Base-by-base conservation (phyloP, 1,140 invertebrate genomes). In the Chironomus tepperi region DNA sequence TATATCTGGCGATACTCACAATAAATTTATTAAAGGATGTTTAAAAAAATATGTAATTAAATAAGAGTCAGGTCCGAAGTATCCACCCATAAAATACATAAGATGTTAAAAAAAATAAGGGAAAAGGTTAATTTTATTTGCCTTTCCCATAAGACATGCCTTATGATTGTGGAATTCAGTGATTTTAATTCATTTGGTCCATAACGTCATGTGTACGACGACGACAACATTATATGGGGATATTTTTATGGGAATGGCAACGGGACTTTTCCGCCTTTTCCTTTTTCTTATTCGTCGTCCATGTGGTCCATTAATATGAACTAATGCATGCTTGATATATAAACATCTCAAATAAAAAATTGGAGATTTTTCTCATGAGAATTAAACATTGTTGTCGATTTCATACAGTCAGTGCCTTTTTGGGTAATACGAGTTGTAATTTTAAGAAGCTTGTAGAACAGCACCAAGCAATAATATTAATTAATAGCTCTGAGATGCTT, bases 111-210 rank as follows among this genome's bases (percentile, higher is more conserved):
- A 57, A 57, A 57, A 9, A 47, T 2, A 47, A 12, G 12, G 47
- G 15, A 57, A 57, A 57, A 57, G 47, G 47, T 57, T 57, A 57
- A 57, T 57, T 57, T 57, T 57, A 57, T 57, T 57, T 57, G 47
- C n/a, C 47, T 57, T 57, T 57, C 12, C 5, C 47, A 57, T n/a
- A 57, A 57, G 24, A 15, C n/a, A 57, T n/a, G n/a, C 15, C 47
- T n/a, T n/a, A n/a, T n/a, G n/a, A n/a, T n/a, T n/a, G 47, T 57
- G 12, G 47, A 57, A 57, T 57, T 57, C 12, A n/a, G 47, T 57
- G 47, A 57, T 57, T 57, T n/a, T n/a, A 57, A 57, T 57, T 57
- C 12, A n/a, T n/a, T 57, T 15, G n/a, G 3, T 57, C 47, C n/a
- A 1, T 5, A 34, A 34, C 24, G n/a, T n/a, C 47, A 57, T 57